phyloP scores from a whole-genome alignment of 1,140 invertebrate genomes.

The Diorhabda elongata region DNA sequence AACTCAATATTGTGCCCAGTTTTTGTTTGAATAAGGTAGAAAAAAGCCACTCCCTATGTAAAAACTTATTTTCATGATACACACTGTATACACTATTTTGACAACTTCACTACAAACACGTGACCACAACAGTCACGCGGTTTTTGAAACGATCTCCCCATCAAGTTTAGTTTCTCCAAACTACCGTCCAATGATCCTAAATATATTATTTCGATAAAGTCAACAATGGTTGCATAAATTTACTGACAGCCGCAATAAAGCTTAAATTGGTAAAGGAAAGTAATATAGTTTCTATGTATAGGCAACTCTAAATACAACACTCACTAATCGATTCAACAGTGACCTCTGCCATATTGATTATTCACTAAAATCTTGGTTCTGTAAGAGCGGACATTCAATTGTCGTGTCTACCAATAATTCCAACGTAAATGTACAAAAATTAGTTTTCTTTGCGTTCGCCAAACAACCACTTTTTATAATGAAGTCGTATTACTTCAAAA shows the following conservation, averaged over 20 bases:
- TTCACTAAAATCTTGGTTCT: too few relatives aligned
- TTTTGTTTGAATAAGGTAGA: neutral
- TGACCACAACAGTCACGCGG: conserved; percentile 12
- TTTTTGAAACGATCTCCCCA: conserved; percentile 1
- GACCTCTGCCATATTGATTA: too few relatives aligned
- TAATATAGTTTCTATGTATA: neutral
- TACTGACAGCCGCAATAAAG: neutral
- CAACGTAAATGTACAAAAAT: too few relatives aligned
- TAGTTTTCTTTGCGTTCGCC: too few relatives aligned
- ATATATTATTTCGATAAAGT: neutral
- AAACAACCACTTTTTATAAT: too few relatives aligned
- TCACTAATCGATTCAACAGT: too few relatives aligned
- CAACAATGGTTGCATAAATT: conserved; percentile 1
- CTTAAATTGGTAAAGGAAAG: neutral
- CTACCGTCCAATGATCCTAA: neutral
- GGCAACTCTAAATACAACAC: conserved; percentile 43
- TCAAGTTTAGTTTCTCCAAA: conserved; percentile 1
- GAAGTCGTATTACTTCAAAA: too few relatives aligned
- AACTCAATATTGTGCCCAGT: neutral
- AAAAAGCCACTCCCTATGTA: conserved; percentile 19
- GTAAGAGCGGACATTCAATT: too few relatives aligned
- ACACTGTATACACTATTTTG: conserved; percentile 18
- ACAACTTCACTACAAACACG: conserved; percentile 13
- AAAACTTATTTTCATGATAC: conserved; percentile 5
- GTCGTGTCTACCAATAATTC: too few relatives aligned